Conservation (phyloP, 2,888 invertebrate genomes). For the Endotricha flammealis region DNA sequence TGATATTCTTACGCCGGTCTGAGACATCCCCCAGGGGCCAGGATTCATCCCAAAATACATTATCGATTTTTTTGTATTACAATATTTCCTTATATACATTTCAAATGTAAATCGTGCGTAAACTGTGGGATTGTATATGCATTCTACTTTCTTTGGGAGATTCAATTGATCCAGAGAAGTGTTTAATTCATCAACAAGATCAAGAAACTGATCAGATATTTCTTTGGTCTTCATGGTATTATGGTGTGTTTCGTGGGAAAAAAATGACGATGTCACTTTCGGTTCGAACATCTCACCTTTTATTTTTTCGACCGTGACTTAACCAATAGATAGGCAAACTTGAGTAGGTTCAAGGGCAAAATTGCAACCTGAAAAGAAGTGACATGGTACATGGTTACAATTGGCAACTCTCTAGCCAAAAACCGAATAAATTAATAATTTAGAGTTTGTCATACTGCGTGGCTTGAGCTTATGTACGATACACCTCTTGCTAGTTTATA, state of each 20-base stretch:
- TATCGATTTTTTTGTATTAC: slow-evolving; percentile 81
- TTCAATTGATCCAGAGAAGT: slow-evolving; percentile 57
- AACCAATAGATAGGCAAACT: too few species aligned
- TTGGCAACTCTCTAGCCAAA: too few species aligned
- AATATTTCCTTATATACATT: slow-evolving; percentile 85
- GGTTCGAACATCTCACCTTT: slow-evolving; percentile 27
- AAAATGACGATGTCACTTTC: slow-evolving; percentile 53
- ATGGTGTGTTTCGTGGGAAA: slow-evolving; percentile 21
- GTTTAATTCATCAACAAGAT: slow-evolving; percentile 58
- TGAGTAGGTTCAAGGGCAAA: too few species aligned
- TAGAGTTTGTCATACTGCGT: too few species aligned
- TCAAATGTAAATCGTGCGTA: slow-evolving; percentile 90
- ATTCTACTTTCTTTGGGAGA: slow-evolving; percentile 78
- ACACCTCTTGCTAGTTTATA: too few species aligned
- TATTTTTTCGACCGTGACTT: too few species aligned
- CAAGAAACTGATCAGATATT: slow-evolving; percentile 45
- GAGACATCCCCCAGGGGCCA: slow-evolving; percentile 98
- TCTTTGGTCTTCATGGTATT: slow-evolving; percentile 15
- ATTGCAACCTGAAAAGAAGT: too few species aligned
- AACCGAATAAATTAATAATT: too few species aligned
- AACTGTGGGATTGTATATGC: slow-evolving; percentile 90
- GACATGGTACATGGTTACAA: too few species aligned
- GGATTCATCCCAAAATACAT: slow-evolving; percentile 97
- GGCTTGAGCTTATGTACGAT: too few species aligned
- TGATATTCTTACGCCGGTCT: slow-evolving; percentile 92